These are phyloP conservation scores for Anisognathus igniventris DNA, from an alignment of 2,797 vertebrate species.

Conservation along the genomic window DNA sequence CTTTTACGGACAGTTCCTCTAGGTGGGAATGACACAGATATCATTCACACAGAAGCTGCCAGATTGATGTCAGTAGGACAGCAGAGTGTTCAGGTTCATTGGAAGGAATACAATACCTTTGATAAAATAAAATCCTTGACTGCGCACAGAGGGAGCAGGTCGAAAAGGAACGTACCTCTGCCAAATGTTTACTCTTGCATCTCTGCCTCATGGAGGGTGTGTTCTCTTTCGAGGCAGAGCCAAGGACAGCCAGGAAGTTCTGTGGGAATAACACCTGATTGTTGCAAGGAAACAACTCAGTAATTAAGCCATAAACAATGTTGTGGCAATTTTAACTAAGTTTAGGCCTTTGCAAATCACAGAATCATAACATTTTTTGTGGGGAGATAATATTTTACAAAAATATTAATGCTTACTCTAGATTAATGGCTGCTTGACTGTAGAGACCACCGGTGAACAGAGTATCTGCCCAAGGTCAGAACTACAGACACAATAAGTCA, in stretches of 20 bases:
- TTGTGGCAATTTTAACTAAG: conserved; percentile 70
- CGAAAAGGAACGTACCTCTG: background rate
- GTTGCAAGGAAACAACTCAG: conserved; percentile 55
- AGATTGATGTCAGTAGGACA: conserved; percentile 37
- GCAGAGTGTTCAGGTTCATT: conserved; percentile 7
- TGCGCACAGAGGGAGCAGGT: background rate
- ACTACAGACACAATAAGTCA: conserved; percentile 4
- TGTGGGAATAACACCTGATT: conserved; percentile 70
- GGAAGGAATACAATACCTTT: conserved; percentile 11
- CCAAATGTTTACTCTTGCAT: conserved; percentile 72
- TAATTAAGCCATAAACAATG: conserved; percentile 71
- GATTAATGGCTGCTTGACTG: conserved; percentile 70
- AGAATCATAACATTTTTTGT: background rate
- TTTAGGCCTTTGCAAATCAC: conserved; percentile 70
- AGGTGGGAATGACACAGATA: conserved; percentile 1
- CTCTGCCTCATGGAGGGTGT: conserved; percentile 41
- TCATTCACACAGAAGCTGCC: conserved; percentile 8
- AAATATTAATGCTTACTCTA: conserved; percentile 71
- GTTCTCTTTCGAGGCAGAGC: conserved; percentile 66
- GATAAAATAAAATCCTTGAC: conserved; percentile 11
- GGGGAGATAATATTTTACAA: conserved; percentile 60
- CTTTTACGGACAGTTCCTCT: conserved; percentile 24
- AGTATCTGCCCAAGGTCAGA: conserved; percentile 44
- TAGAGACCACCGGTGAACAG: background rate
- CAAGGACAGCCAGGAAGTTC: conserved; percentile 67